These are phyloP conservation scores for Clarias magur DNA, from an alignment of 2,113 vertebrate species.

Conservation along the genomic window DNA sequence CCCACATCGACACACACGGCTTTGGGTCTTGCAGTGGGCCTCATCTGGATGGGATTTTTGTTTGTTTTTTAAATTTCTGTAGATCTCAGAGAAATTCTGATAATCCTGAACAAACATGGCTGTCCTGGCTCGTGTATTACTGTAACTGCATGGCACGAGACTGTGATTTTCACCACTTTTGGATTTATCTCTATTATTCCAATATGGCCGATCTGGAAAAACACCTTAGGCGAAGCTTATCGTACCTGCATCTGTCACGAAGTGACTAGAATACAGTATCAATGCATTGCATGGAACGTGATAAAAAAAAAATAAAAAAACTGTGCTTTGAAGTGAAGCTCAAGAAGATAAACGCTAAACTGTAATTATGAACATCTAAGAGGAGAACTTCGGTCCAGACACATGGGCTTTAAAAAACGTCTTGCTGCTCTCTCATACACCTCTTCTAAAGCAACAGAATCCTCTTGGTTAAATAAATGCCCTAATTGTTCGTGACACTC, in stretches of 20 bases:
- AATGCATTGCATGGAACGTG: slow-evolving; percentile 52
- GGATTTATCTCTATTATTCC: slow-evolving; percentile 39
- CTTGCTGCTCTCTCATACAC: slow-evolving; percentile 53
- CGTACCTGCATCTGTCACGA: slow-evolving; percentile 55
- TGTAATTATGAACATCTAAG: slow-evolving; percentile 63
- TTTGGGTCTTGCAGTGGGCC: slow-evolving; percentile 31
- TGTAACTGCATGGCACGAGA: slow-evolving; percentile 16
- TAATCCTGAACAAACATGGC: slow-evolving; percentile 73
- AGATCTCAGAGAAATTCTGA: slow-evolving; percentile 61
- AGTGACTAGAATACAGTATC: slow-evolving; percentile 55
- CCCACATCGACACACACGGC: not conserved
- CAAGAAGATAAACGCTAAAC: slow-evolving; percentile 54
- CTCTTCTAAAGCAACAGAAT: slow-evolving; percentile 56
- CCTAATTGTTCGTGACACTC: slow-evolving; percentile 74
- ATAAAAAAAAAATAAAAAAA: slow-evolving; percentile 41
- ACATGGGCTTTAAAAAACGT: slow-evolving; percentile 45
- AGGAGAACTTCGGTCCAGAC: slow-evolving; percentile 60
- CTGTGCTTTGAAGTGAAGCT: slow-evolving; percentile 65
- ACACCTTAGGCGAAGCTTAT: slow-evolving; percentile 1
- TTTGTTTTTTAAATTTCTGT: slow-evolving; percentile 60
- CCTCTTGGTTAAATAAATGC: slow-evolving; percentile 59
- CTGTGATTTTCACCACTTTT: not conserved
- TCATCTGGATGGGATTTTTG: slow-evolving; percentile 53
- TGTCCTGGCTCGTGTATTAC: slow-evolving; percentile 3
- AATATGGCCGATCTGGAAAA: slow-evolving; percentile 21